A percentile compares a stretch with the other conserved stretches of the same genome.
These are phyloP conservation scores for Periophthalmodon schlosseri DNA, from an alignment of 2,113 vertebrate genomes.

Conservation along the genomic window DNA sequence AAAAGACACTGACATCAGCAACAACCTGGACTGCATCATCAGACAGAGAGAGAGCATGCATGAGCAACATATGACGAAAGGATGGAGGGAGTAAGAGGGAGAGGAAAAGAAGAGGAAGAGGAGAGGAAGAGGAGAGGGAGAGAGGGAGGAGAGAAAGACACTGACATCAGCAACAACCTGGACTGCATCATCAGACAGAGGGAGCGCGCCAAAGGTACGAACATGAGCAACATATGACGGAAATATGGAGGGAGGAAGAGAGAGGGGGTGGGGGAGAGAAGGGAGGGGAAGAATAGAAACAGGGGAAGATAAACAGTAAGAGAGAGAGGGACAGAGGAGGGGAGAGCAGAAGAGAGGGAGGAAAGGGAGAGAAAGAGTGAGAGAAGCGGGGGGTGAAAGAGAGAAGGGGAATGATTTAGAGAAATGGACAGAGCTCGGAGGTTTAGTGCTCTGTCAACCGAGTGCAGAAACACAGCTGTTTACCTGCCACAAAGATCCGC, in stretches of 20 bases:
- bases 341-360: slow-evolving; percentile 16
- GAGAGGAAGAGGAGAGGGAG: no score
- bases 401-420: slow-evolving; percentile 53
- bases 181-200: slow-evolving; percentile 79
- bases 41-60: slow-evolving; percentile 88
- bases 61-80: no score
- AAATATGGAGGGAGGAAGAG: background rate
- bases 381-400: background rate
- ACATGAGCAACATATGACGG: no score
- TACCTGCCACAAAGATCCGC: slow-evolving; percentile 29
- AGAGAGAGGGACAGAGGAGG: slow-evolving; percentile 16
- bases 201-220: no score
- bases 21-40: slow-evolving; percentile 85
- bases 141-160: slow-evolving; percentile 81
- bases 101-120: slow-evolving; percentile 39
- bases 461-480: slow-evolving; percentile 31
- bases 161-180: no score
- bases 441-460: slow-evolving; percentile 47
- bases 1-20: slow-evolving; percentile 91
- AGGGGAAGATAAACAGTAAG: no score
- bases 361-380: slow-evolving; percentile 23
- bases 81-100: no score
- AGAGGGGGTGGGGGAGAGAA: background rate
- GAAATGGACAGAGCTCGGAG: slow-evolving; percentile 53
- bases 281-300: background rate